Base-by-base conservation (phyloP, 2,888 invertebrate genomes). In the Gandaritis pyraliata region DNA sequence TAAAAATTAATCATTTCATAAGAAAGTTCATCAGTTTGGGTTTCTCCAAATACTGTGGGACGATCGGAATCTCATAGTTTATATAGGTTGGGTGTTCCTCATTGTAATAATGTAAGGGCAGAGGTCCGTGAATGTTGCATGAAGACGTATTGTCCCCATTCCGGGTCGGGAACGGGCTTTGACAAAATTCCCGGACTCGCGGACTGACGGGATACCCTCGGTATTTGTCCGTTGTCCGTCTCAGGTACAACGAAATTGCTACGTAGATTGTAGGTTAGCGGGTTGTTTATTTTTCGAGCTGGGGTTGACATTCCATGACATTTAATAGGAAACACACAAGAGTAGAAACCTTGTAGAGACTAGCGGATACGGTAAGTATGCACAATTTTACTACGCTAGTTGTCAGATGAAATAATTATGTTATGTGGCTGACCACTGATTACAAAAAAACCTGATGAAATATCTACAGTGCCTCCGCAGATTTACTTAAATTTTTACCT, bases 61-160 rank as follows among this genome's bases (percentile, higher is more conserved):
- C 72, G 74, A 80, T 79, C 72, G 78, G 79, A 80, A 85, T 83
- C 74, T 74, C 72, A 79, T 82, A 81, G 83, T 82, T 84, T 81
- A 78, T 82, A 77, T 77, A 81, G 78, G 75, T 73, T 71, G 72
- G 72, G 70, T 75, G 74, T 76, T 76, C 77, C 73, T 79, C 75
- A 75, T 81, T 81, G 81, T 83, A 82, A 83, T 83, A 82, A 83
- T 80, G 79, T 79, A 73, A 74, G 77, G 76, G 77, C 76, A 78
- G 72, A 73, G 81, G 72, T 75, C 80, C 83, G 81, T 83, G 82
- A 85, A 87, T 84, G 83, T 83, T 83, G 78, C 79, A 86, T 82
- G 85, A 84, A 88, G 87, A 87, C 74, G 81, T 86, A 87, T 86
- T 81, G 82, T 82, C 71, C 80, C 76, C 82, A 83, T 82, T 81